phyloP scores from a whole-genome alignment of 2,797 vertebrate genomes.

The Danio choprae region DNA sequence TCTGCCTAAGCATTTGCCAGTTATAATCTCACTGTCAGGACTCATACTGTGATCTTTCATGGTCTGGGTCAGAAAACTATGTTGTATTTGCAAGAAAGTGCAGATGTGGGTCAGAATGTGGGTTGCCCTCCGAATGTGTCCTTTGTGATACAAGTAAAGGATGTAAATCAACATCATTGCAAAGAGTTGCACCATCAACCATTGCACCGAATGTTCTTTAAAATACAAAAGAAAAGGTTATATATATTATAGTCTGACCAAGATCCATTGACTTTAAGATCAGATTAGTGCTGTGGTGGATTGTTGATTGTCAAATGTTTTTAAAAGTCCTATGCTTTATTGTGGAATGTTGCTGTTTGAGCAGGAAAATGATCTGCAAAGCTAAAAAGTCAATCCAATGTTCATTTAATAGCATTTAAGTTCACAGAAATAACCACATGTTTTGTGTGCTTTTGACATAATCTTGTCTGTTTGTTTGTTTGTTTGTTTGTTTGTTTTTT shows the following conservation, averaged over 20 bases:
- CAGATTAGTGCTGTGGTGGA: too few relatives aligned
- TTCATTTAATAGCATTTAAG: too few relatives aligned
- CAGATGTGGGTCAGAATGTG: slow-evolving; percentile 45
- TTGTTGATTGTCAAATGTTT: too few relatives aligned
- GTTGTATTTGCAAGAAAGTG: slow-evolving; percentile 27
- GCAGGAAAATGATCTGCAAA: too few relatives aligned
- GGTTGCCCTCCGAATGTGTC: too few relatives aligned
- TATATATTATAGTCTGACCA: background rate
- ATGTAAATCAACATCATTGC: slow-evolving; percentile 40
- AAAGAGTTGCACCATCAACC: background rate
- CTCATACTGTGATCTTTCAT: background rate
- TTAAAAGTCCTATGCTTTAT: too few relatives aligned
- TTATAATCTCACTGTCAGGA: background rate
- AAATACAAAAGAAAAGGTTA: background rate
- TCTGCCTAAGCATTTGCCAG: background rate
- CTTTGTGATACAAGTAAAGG: slow-evolving; percentile 57
- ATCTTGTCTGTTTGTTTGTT: too few relatives aligned
- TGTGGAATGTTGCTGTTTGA: too few relatives aligned
- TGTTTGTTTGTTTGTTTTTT: too few relatives aligned
- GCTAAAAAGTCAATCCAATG: too few relatives aligned
- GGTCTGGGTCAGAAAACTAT: background rate
- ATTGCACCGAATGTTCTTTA: background rate
- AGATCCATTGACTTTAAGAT: background rate
- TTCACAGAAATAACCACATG: too few relatives aligned
- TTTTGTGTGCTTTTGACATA: too few relatives aligned